These are phyloP conservation scores for Mactra quadrangularis DNA, from an alignment of 1,140 invertebrate species.

Conservation along the genomic window DNA sequence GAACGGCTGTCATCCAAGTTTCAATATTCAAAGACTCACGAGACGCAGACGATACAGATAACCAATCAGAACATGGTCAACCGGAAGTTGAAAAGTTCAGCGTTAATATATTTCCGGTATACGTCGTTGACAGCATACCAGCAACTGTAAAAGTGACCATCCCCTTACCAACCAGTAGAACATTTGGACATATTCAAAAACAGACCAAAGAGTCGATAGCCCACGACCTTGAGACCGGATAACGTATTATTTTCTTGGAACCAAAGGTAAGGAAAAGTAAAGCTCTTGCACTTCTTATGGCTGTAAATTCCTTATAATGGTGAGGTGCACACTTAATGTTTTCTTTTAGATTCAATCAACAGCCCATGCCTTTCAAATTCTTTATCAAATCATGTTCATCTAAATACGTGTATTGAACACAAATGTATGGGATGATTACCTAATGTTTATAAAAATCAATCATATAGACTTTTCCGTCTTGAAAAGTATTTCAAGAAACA, in stretches of 20 bases:
- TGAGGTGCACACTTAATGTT: too few relatives aligned
- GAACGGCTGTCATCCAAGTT: slow-evolving; percentile 7
- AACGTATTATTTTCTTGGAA: not conserved
- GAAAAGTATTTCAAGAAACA: too few relatives aligned
- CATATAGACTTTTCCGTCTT: too few relatives aligned
- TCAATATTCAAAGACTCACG: not conserved
- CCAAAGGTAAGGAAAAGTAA: slow-evolving; percentile 9
- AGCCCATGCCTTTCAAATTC: too few relatives aligned
- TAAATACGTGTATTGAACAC: too few relatives aligned
- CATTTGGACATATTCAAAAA: not conserved
- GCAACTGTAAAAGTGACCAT: not conserved
- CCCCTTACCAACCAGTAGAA: not conserved
- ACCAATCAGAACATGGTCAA: not conserved
- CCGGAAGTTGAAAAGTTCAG: not conserved
- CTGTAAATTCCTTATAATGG: too few relatives aligned
- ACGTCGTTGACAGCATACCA: not conserved
- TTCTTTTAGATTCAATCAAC: too few relatives aligned
- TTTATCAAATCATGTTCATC: too few relatives aligned
- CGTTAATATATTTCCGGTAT: slow-evolving; percentile 35
- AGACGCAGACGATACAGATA: not conserved
- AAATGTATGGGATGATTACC: too few relatives aligned
- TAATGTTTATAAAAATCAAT: too few relatives aligned
- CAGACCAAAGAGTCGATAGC: not conserved
- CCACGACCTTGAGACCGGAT: not conserved
- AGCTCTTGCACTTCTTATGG: too few relatives aligned